Evolutionary conservation across 2,113 vertebrate species (phyloP).

Genomic region (Scytalopus superciliaris): DNA sequence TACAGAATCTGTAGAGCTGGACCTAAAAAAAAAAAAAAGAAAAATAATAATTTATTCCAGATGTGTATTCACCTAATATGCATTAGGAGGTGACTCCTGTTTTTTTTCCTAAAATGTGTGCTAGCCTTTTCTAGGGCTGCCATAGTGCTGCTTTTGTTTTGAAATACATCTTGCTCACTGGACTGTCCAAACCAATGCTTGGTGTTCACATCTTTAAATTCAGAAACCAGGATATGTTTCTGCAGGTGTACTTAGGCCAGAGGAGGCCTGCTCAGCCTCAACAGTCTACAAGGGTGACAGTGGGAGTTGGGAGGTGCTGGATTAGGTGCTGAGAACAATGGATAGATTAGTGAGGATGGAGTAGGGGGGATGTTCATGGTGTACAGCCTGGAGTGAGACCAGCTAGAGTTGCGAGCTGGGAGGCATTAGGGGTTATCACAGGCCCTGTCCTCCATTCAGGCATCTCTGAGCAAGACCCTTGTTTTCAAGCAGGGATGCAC

Average conservation of each 20-base stretch:
- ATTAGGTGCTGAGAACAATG: not conserved
- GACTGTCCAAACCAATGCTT: not conserved
- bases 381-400: not conserved
- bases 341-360: not conserved
- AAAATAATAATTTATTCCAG: not conserved
- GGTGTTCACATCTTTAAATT: not conserved
- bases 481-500: not conserved
- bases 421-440: not conserved
- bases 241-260: not conserved
- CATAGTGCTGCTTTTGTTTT: not conserved
- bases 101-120: not conserved
- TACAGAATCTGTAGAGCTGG: not conserved
- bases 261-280: not conserved
- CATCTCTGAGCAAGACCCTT: not conserved
- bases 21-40: not conserved
- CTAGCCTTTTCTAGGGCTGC: not conserved
- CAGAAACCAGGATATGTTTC: not conserved
- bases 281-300: accelerated
- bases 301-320: not conserved
- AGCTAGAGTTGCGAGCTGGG: not conserved
- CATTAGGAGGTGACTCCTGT: not conserved
- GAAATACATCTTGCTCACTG: not conserved
- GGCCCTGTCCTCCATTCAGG: not conserved
- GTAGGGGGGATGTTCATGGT: not conserved
- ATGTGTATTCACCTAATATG: not conserved